Conservation (phyloP, 2,113 vertebrate genomes). For the Sebastes fasciatus region DNA sequence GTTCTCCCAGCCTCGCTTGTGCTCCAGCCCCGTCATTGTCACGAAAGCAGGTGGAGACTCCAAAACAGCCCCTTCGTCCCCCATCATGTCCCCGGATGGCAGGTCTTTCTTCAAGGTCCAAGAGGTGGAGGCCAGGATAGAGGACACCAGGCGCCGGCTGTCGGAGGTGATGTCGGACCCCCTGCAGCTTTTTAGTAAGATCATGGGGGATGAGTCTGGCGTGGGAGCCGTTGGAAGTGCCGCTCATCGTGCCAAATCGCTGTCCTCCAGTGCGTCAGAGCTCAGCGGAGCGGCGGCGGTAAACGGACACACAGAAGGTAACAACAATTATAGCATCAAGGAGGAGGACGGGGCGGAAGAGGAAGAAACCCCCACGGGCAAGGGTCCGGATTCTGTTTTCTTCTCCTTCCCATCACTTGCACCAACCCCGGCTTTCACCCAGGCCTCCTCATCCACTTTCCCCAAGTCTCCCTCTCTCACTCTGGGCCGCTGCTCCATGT, state of each 20-base stretch:
- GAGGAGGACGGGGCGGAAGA: constrained; percentile 91
- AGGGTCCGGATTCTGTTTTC: constrained; percentile 76
- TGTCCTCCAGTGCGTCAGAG: constrained; percentile 96
- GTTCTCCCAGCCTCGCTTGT: constrained; percentile 93
- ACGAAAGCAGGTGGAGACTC: constrained; percentile 87
- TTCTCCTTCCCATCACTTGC: constrained; percentile 73
- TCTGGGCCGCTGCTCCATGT: constrained; percentile 93
- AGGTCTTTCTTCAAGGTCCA: constrained; percentile 99
- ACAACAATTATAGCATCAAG: constrained; percentile 96
- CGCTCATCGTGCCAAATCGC: constrained; percentile 90
- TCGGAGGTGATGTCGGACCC: constrained; percentile 98
- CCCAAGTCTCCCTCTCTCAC: constrained; percentile 84
- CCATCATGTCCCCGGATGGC: constrained; percentile 93
- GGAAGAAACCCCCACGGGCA: constrained; percentile 74
- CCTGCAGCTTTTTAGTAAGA: constrained; percentile 97
- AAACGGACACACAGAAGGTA: constrained; percentile 93
- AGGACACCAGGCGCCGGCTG: constrained; percentile 95
- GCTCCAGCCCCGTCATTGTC: constrained; percentile 58
- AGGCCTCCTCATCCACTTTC: constrained; percentile 52
- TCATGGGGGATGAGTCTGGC: constrained; percentile 95
- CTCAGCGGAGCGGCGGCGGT: constrained; percentile 89
- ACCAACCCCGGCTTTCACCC: constrained; percentile 53
- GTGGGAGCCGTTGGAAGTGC: constrained; percentile 83
- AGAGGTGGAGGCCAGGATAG: constrained; percentile 97
- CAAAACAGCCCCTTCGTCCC: constrained; percentile 97